Evolutionary conservation across 1,140 invertebrate species (phyloP), one percentile per base, ranked within the genome.

Genomic region (Armadillidium nasatum): DNA sequence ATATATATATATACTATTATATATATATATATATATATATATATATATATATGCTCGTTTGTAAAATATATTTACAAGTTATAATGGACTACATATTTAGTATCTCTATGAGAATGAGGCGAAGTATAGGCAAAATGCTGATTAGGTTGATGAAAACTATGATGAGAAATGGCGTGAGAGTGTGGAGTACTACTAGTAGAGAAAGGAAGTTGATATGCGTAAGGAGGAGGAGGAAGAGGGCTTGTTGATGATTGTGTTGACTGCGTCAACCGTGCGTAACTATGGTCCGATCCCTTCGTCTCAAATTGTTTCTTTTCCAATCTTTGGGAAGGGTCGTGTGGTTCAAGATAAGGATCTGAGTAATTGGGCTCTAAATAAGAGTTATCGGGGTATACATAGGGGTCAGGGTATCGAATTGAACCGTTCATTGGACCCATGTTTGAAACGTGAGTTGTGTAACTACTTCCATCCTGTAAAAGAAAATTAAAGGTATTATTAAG

Each of bases 341-440:
- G 50, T 60, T 60, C 50, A 15, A 60, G 19, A 60, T 60, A 60
- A 13, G 50, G 50, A 60, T 60, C 50, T 13, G 50, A 60, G 50
- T 60, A 60, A 60, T 60, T 60, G 50, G 50, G 50, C 11, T 60
- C 50, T 60, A 60, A 60, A 60, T 60, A 60, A 60, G 50, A 60
- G 19, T 7, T 60, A 3, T 60, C 50, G 11, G 50, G 50, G 50
- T 60, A 60, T 19, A 60, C 19, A 19, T 60, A 60, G 11, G 50
- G 50, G 7, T 60, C 50, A 7, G 50, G 11, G 50, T 60, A 60
- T 60, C 50, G 11, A 13, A 60, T 19, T 60, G 50, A 60, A 15
- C 50, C 50, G 7, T 60, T 60, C 19, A 60, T 60, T 60, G 50
- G 50, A 15, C 50, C 50, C 50, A 60, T 60, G 19, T 60, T 60